These are phyloP conservation scores for Drosophila infuscata DNA, from an alignment of 2,888 invertebrate species.

Conservation along the genomic window DNA sequence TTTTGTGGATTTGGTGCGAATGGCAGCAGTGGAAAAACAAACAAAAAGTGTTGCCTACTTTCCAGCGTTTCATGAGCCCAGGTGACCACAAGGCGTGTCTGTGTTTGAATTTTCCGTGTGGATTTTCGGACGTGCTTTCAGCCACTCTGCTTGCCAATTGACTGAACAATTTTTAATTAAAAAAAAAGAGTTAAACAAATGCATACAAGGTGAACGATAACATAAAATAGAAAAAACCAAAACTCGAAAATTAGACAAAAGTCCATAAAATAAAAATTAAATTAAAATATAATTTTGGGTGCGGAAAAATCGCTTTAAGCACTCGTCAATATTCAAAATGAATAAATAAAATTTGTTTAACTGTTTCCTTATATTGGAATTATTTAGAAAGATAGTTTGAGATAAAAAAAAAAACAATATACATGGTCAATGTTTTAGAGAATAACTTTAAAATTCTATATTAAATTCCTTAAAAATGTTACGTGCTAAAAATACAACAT, in stretches of 20 bases:
- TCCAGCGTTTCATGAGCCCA: constrained; percentile 39
- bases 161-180: constrained; percentile 69
- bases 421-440: not conserved
- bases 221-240: not conserved
- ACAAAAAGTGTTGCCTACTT: constrained; percentile 66
- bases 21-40: constrained; percentile 23
- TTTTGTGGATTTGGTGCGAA: constrained; percentile 42
- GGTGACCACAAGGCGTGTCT: constrained; percentile 68
- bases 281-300: no score
- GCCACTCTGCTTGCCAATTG: constrained; percentile 60
- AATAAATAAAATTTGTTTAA: no score
- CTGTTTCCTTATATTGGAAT: no score
- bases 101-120: not conserved
- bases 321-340: no score
- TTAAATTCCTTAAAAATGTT: not conserved
- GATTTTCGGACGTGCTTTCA: constrained; percentile 35
- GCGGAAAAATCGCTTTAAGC: no score
- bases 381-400: no score
- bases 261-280: not conserved
- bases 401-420: no score
- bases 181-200: constrained; percentile 40
- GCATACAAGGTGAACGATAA: constrained; percentile 8
- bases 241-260: constrained; percentile 1
- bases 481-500: not conserved
- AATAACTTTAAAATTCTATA: not conserved